Percentiles rank a stretch among this genome's conserved stretches.
These are phyloP conservation scores for Sitophilus oryzae DNA, from an alignment of 1,140 invertebrate species.

Conservation along the genomic window DNA sequence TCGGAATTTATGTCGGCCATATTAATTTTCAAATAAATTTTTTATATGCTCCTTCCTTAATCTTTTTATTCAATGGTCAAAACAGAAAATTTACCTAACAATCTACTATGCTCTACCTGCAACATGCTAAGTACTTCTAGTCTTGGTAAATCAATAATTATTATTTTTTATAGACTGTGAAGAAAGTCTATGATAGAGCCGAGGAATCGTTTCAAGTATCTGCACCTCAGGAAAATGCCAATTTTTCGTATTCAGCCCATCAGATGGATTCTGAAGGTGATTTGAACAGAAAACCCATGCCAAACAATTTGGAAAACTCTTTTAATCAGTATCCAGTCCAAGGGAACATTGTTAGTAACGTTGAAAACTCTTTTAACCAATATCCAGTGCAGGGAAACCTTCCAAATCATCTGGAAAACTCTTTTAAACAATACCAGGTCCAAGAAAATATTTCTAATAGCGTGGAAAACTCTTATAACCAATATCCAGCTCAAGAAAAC, in stretches of 20 bases:
- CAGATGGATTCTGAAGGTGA: conserved; percentile 26
- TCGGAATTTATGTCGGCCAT: no score
- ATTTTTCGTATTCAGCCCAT: conserved; percentile 8
- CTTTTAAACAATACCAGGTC: conserved; percentile 10
- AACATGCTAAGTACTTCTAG: no score
- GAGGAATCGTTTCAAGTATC: no score
- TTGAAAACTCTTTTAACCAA: conserved; percentile 14
- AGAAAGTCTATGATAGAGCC: neutral
- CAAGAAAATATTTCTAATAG: conserved; percentile 14
- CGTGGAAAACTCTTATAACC: conserved; percentile 12
- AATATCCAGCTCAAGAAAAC: neutral
- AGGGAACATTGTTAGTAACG: conserved; percentile 5
- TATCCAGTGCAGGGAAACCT: conserved; percentile 13
- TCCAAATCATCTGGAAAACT: conserved; percentile 11
- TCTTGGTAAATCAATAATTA: no score
- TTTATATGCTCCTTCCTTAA: no score
- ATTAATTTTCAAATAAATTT: no score
- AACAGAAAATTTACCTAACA: no score
- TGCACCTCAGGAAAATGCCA: neutral
- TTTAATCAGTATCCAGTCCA: conserved; percentile 15
- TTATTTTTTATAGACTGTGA: neutral
- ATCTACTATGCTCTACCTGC: no score
- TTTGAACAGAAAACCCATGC: conserved; percentile 4
- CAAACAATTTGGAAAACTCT: conserved; percentile 11
- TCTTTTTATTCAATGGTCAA: no score